Base-by-base conservation (phyloP, 2,888 invertebrate genomes). In the Pharmacophagus antenor region DNA sequence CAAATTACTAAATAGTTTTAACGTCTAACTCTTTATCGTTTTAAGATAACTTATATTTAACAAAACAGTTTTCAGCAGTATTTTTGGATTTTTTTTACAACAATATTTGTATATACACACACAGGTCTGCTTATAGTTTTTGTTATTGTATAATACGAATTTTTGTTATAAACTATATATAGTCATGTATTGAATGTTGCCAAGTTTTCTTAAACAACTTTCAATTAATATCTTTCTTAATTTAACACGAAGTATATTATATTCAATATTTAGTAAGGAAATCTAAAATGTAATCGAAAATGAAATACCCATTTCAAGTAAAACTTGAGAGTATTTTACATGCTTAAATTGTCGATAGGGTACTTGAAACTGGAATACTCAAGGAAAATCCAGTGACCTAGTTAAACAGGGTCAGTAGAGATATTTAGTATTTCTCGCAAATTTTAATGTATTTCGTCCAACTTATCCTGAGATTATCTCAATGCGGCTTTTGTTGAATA, bases 371-470 rank as follows among this genome's bases (percentile, higher is more conserved):
- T 46, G 25, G 10, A 46, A n/a, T 25, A 20, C 15, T 49, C 15
- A 49, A 49, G 49, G 49, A 49, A 56, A 56, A 56, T 49, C 25
- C 10, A 1, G 18, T 20, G n/a, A 42, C 49, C 56, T 41, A 15
- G 23, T 42, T 20, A 51, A 51, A 37, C 15, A 21, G 50, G 37
- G 21, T 10, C 17, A 48, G 8, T 15, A 23, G 2, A 22, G 23
- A 48, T 23, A 1, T 48, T 46, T 37, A 31, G 12, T 1, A 27
- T 54, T 27, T 46, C n/a, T 18, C 27, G 21, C 27, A 15, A 22
- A 22, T n/a, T 37, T 37, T n/a, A 37, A 37, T 37, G 4, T n/a
- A 37, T n/a, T 15, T 37, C 2, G n/a, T 3, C 27, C n/a, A 27
- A 27, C 27, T 8, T 27, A 27, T 8, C n/a, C 37, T 8, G n/a